Base-by-base conservation (phyloP, 2,888 invertebrate species). In the Meghimatium bilineatum region DNA sequence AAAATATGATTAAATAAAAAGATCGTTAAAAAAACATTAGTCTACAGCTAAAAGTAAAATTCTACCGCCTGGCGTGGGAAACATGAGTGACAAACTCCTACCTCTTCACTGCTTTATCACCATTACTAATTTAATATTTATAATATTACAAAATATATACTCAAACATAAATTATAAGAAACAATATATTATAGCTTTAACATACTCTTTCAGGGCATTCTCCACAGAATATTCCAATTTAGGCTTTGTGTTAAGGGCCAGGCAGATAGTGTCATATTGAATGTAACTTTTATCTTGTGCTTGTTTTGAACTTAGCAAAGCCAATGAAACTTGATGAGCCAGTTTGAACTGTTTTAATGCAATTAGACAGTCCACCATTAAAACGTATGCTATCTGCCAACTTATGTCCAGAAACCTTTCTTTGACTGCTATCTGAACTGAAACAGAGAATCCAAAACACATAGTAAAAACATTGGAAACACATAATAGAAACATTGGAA, bases 291-390 rank as follows among this genome's bases (percentile, higher is more conserved):
- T 72, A 26, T 71, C 80, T 32, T 72, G 71, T 17, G 60, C 56
- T 26, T 69, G 66, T 34, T 32, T 44, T 10, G 76, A 63, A 26
- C n/a, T 49, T 29, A 82, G 44, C 36, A 76, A 20, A 32, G 44
- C 34, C 52, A 66, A 5, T 1, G 69, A n/a, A 2, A 82, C 76
- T 8, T 82, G 76, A 10, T 67, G 75, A 1, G 82, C 82, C 10
- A 82, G 29, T 26, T 49, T 23, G 76, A 76, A 75, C 20, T 75
- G 44, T 14, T 76, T 67, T 32, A 49, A 32, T 2, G 38, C 67
- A 26, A 82, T 76, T 23, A 82, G 52, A 34, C 38, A 63, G 66
- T 66, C 75, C 23, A 76, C 76, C 76, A 76, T 71, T 12, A 32
- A 67, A 29, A 76, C 38, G 38, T 82, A 82, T 3, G 67, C 67